A percentile compares a stretch with the other conserved stretches of the same genome.
phyloP scores from a whole-genome alignment of 1,140 invertebrate genomes.

The Parasteatoda tepidariorum region DNA sequence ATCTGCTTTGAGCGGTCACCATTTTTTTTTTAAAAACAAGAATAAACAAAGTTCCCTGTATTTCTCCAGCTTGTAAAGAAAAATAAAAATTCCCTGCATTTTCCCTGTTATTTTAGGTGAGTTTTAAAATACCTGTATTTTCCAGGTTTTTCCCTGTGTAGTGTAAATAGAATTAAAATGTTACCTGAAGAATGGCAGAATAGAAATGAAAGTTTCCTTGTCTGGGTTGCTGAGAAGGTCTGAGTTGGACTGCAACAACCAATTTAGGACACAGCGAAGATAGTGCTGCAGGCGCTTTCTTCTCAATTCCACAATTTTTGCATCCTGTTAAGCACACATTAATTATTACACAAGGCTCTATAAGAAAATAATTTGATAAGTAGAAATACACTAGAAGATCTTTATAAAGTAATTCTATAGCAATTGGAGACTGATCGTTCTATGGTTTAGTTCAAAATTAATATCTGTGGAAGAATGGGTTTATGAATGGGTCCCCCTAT shows the following conservation, averaged over 20 bases:
- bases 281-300: slow-evolving; percentile 81
- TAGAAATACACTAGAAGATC: too few relatives aligned
- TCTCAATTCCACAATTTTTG: slow-evolving; percentile 82
- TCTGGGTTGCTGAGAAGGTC: slow-evolving; percentile 77
- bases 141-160: too few relatives aligned
- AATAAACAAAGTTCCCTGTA: too few relatives aligned
- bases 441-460: too few relatives aligned
- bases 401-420: too few relatives aligned
- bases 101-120: neutral
- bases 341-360: neutral
- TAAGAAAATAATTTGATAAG: too few relatives aligned
- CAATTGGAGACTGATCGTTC: too few relatives aligned
- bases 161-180: neutral
- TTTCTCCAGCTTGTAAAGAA: neutral
- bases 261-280: slow-evolving; percentile 80
- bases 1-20: too few relatives aligned
- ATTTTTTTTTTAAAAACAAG: too few relatives aligned
- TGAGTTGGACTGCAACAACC: slow-evolving; percentile 76
- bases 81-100: neutral
- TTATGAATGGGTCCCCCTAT: too few relatives aligned
- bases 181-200: slow-evolving; percentile 86
- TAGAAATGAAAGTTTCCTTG: slow-evolving; percentile 77
- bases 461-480: too few relatives aligned
- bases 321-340: slow-evolving; percentile 73
- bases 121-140: neutral